Evolutionary conservation across 2,888 invertebrate genomes (phyloP).

Genomic region (Dolomedes plantarius): DNA sequence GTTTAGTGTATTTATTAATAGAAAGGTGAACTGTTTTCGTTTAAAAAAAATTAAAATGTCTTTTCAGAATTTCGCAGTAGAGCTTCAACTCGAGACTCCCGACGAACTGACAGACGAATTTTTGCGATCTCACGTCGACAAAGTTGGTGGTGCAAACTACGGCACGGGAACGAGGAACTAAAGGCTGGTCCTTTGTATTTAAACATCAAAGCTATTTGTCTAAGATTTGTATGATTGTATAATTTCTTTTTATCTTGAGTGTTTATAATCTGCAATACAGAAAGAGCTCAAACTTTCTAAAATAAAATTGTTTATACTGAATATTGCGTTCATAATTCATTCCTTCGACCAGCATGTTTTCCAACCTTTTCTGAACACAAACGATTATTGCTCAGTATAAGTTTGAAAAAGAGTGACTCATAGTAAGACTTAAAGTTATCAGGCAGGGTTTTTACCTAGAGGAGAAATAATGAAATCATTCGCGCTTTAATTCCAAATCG

Average conservation of each 20-base stretch:
- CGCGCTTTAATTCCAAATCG: no score
- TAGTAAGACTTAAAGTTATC: no score
- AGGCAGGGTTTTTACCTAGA: no score
- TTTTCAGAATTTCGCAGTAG: conserved; percentile 86
- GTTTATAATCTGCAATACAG: conserved; percentile 40
- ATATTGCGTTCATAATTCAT: no score
- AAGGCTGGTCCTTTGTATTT: conserved; percentile 53
- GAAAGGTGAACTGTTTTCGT: no score
- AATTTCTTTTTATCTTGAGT: conserved; percentile 41
- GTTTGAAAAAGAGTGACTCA: no score
- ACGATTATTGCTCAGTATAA: no score
- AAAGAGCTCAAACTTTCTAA: conserved; percentile 36
- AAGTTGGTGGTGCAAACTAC: conserved; percentile 88
- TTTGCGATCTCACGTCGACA: conserved; percentile 83
- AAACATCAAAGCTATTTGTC: conserved; percentile 15
- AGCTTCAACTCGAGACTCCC: conserved; percentile 84
- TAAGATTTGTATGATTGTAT: conserved; percentile 59
- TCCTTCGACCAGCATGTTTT: no score
- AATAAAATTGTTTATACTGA: conserved; percentile 55
- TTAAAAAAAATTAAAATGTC: no score
- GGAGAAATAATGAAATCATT: no score
- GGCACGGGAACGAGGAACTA: conserved; percentile 83
- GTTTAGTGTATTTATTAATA: no score
- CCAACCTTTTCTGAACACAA: no score
- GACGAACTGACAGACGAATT: conserved; percentile 84